These are phyloP conservation scores for Podargus strigoides DNA, from an alignment of 2,797 vertebrate species.

Conservation along the genomic window DNA sequence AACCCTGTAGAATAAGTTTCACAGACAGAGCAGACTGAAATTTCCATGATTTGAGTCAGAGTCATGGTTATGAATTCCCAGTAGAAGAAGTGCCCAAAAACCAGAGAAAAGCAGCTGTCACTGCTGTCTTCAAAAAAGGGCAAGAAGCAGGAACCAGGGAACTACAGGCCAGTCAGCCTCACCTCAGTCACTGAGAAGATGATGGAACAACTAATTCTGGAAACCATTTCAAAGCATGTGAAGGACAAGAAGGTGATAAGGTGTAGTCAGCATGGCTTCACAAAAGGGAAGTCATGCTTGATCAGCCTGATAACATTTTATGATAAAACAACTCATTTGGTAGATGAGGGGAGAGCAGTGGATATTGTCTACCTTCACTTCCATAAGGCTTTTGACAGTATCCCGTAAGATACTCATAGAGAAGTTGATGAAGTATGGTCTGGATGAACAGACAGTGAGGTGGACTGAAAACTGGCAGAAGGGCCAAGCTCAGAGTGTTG, in stretches of 20 bases:
- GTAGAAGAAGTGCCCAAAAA: neutral
- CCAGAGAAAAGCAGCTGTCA: neutral
- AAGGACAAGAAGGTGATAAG: neutral
- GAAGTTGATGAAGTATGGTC: too few relatives aligned
- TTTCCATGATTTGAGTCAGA: neutral
- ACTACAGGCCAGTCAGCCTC: neutral
- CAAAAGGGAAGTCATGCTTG: neutral
- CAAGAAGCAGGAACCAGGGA: neutral
- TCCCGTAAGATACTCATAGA: neutral
- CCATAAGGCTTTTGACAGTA: neutral
- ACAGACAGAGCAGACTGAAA: neutral
- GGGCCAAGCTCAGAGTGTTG: neutral
- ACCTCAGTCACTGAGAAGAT: neutral
- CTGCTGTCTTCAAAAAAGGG: neutral
- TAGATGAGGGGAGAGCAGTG: neutral
- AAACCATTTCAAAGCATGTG: neutral
- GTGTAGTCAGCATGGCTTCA: neutral
- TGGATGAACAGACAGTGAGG: too few relatives aligned
- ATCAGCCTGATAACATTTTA: neutral
- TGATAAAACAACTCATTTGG: neutral
- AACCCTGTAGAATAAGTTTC: neutral
- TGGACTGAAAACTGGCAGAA: too few relatives aligned
- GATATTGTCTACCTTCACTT: neutral
- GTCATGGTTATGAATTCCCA: neutral
- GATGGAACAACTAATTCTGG: neutral